Evolutionary conservation across 2,888 invertebrate genomes (phyloP).

Genomic region (Campoplex nolae): DNA sequence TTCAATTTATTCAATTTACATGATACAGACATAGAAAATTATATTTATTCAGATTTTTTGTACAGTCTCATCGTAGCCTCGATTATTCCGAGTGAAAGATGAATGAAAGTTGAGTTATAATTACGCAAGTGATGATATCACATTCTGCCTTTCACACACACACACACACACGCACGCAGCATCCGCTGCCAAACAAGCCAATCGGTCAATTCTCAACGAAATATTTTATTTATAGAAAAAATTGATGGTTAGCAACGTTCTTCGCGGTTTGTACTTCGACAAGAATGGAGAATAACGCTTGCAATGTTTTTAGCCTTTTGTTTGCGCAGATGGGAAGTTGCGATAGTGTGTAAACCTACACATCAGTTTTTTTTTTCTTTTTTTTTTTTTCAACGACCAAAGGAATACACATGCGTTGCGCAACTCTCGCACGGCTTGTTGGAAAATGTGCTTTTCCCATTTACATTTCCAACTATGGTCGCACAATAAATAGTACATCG

Average conservation of each 20-base stretch:
- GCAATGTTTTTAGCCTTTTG: slow-evolving; percentile 23
- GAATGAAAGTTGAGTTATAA: slow-evolving; percentile 74
- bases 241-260: slow-evolving; percentile 19
- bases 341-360: slow-evolving; percentile 35
- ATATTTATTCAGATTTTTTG: background rate
- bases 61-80: slow-evolving; percentile 33
- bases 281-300: slow-evolving; percentile 25
- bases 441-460: slow-evolving; percentile 39
- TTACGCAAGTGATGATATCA: slow-evolving; percentile 74
- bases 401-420: slow-evolving; percentile 42
- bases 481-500: background rate
- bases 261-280: slow-evolving; percentile 21
- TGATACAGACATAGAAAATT: background rate
- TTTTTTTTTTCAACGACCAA: background rate
- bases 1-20: background rate
- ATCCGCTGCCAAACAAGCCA: slow-evolving; percentile 14
- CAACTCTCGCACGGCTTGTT: slow-evolving; percentile 13
- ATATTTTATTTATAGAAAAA: background rate
- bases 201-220: background rate
- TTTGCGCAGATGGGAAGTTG: slow-evolving; percentile 51
- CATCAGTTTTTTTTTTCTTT: slow-evolving; percentile 12
- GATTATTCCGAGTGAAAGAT: slow-evolving; percentile 44
- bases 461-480: slow-evolving; percentile 32
- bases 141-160: background rate
- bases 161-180: background rate